These are phyloP conservation scores for Latheticus oryzae DNA, from an alignment of 2,888 invertebrate genomes.

Conservation along the genomic window DNA sequence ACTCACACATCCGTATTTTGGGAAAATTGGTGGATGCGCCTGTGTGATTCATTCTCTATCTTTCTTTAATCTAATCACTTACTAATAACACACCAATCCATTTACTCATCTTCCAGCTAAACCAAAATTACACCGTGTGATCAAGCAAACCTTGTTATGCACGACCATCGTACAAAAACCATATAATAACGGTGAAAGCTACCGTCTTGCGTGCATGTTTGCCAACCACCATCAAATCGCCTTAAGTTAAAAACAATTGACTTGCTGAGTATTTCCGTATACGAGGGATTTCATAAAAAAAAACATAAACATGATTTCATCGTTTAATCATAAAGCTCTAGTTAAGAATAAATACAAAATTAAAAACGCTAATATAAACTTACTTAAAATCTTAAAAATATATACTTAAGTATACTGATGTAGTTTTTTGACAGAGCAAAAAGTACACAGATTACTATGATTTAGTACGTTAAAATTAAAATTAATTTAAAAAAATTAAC, in stretches of 20 bases:
- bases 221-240: slow-evolving; percentile 27
- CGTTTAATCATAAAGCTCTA: slow-evolving; percentile 41
- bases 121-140: slow-evolving; percentile 56
- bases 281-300: slow-evolving; percentile 14
- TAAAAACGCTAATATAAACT: slow-evolving; percentile 15
- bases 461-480: slow-evolving; percentile 38
- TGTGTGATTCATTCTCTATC: not conserved
- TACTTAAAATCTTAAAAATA: slow-evolving; percentile 17
- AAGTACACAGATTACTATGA: slow-evolving; percentile 33
- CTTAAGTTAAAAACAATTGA: slow-evolving; percentile 18
- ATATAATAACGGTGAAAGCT: slow-evolving; percentile 43
- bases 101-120: slow-evolving; percentile 35
- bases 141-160: slow-evolving; percentile 49
- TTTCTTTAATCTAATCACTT: not conserved
- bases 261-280: slow-evolving; percentile 35
- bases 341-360: slow-evolving; percentile 43
- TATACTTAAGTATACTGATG: slow-evolving; percentile 35
- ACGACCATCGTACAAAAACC: slow-evolving; percentile 45
- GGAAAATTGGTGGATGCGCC: slow-evolving; percentile 27
- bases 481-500: too few species aligned
- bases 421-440: slow-evolving; percentile 39
- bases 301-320: not conserved
- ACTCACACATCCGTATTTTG: slow-evolving; percentile 2
- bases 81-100: slow-evolving; percentile 15
- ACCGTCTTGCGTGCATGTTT: slow-evolving; percentile 40